phyloP scores from a whole-genome alignment of 1,140 invertebrate species.

The Caenorhabditis inopinata region DNA sequence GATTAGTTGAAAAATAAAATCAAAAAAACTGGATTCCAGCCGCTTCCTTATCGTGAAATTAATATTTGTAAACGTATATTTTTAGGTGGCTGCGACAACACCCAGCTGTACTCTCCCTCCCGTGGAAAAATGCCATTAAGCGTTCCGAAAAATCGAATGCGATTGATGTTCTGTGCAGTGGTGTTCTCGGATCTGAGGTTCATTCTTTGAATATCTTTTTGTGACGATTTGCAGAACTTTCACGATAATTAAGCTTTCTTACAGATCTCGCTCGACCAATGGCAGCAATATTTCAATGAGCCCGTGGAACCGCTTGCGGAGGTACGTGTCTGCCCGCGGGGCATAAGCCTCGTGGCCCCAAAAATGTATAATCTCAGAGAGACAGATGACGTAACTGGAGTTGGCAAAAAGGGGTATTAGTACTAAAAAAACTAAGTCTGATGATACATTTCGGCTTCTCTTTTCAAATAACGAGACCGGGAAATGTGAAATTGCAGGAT shows the following conservation, averaged over 20 bases:
- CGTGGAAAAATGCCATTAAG: conserved; percentile 84
- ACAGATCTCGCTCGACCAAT: conserved; percentile 54
- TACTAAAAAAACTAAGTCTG: neutral
- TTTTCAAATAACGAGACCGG: too few species aligned
- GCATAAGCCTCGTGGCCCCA: neutral
- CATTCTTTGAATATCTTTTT: neutral
- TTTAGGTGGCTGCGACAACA: conserved; percentile 87
- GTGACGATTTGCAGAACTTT: too few species aligned
- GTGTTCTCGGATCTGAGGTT: conserved; percentile 76
- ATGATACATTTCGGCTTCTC: conserved; percentile 33
- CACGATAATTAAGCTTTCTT: conserved; percentile 29
- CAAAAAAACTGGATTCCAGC: too few species aligned
- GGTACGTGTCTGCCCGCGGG: neutral
- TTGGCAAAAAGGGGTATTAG: neutral
- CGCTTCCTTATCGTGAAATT: too few species aligned
- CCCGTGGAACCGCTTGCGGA: conserved; percentile 55
- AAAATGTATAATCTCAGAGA: neutral
- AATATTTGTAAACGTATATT: neutral
- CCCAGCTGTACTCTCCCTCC: conserved; percentile 80
- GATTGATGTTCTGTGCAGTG: conserved; percentile 91
- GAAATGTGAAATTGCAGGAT: conserved; percentile 53
- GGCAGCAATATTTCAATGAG: conserved; percentile 61
- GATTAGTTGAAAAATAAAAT: neutral
- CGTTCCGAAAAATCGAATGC: conserved; percentile 90
- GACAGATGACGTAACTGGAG: neutral